A percentile compares a stretch with the other conserved stretches of the same genome.
These are phyloP conservation scores for Cephus nigrinus DNA, from an alignment of 2,888 invertebrate genomes.

Conservation along the genomic window DNA sequence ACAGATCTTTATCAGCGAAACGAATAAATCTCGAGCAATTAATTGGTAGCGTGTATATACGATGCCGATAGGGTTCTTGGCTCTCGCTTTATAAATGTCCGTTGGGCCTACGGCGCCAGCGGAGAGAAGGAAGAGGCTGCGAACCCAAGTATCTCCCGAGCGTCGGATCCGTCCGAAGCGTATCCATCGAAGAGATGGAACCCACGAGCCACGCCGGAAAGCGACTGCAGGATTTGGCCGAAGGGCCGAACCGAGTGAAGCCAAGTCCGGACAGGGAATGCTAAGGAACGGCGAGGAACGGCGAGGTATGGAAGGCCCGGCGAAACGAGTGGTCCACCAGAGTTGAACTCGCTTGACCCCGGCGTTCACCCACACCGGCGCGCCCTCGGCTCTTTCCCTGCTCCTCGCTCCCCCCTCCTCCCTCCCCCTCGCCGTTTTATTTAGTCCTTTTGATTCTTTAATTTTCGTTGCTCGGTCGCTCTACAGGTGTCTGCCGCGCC, in stretches of 20 bases:
- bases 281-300: not conserved
- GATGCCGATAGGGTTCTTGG: no score
- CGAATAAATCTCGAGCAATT: conserved; percentile 32
- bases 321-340: conserved; percentile 29
- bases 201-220: no score
- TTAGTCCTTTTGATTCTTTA: conserved; percentile 43
- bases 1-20: conserved; percentile 25
- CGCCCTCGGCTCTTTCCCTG: conserved; percentile 10
- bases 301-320: conserved; percentile 36
- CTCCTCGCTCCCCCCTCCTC: conserved; percentile 12
- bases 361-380: conserved; percentile 54
- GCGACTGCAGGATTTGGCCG: no score
- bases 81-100: no score
- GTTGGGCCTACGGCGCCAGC: no score
- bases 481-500: conserved; percentile 56
- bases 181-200: no score
- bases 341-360: conserved; percentile 58
- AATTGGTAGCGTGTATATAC: conserved; percentile 23
- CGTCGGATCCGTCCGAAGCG: no score
- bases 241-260: no score
- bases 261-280: no score
- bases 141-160: no score
- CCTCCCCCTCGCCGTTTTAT: conserved; percentile 22
- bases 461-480: conserved; percentile 39
- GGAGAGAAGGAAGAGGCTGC: no score